Base-by-base conservation (phyloP, 2,113 vertebrate species). In the Mastomys natalensis region DNA sequence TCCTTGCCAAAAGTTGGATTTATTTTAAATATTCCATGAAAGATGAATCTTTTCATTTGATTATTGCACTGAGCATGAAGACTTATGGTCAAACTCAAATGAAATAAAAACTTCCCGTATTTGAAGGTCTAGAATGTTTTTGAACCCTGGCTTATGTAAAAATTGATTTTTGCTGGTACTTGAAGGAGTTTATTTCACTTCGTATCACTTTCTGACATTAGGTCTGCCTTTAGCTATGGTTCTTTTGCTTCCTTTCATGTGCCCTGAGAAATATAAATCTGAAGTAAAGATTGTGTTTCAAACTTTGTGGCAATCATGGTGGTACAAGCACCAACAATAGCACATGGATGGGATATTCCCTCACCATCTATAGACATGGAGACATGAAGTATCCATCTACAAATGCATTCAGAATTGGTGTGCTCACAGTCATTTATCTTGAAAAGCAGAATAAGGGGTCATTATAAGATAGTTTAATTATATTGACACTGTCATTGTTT, bases 381-480 rank as follows among this genome's bases (percentile, higher is more conserved):
- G 51, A 89, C 40, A 24, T 51, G 77, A 74, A 66, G 17, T 68
- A n/a, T 70, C 17, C 7, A n/a, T 91, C 86, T 64, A 55, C 53
- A 82, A 60, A 55, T 76, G 21, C 74, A 66, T 62, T 72, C 58
- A 43, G 78, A 93, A 84, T 29, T 4, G 34, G 40, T 76, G 29
- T 13, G 51, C 58, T 94, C 60, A 34, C 51, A 87, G 64, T 66
- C 45, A 15, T 90, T 96, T 87, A 60, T 84, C 60, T 91, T 89
- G 68, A 87, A 89, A 87, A 88, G 21, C 72, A 85, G 82, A 94
- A 7, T 84, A 92, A 93, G 45, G 82, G 76, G 10, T 26, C 53
- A 72, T 76, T 29, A n/a, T 58, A 90, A 87, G 74, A 73, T 84
- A 73, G 48, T 93, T 91, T 96, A 96, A 55, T 97, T 90, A 48